phyloP scores from a whole-genome alignment of 2,113 vertebrate genomes.

The Gobio gobio region DNA sequence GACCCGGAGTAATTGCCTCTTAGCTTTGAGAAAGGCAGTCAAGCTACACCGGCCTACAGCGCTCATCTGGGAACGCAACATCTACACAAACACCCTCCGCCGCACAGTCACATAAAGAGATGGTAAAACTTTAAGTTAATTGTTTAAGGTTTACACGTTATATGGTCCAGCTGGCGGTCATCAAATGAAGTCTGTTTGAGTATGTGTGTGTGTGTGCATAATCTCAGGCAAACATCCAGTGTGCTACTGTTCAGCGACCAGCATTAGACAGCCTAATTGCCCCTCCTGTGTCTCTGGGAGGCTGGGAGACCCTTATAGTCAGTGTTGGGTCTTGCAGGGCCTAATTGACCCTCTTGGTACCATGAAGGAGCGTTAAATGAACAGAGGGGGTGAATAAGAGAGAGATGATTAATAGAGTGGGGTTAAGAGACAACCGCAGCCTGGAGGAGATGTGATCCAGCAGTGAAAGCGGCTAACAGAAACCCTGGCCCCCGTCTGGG shows the following conservation, averaged over 20 bases:
- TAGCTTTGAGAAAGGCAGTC: conserved; percentile 29
- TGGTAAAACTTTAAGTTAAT: conserved; percentile 12
- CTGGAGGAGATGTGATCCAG: conserved; percentile 57
- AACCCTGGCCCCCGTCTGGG: conserved; percentile 3
- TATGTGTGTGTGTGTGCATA: conserved; percentile 36
- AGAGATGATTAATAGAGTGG: conserved; percentile 89
- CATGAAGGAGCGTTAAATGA: conserved; percentile 87
- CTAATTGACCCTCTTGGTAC: conserved; percentile 96
- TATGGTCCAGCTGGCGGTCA: conserved; percentile 77
- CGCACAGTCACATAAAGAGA: conserved; percentile 7
- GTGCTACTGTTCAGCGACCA: conserved; percentile 46
- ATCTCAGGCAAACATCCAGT: conserved; percentile 35
- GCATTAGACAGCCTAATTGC: conserved; percentile 63
- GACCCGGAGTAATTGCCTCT: conserved; percentile 35
- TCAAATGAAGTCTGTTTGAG: conserved; percentile 65
- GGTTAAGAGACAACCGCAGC: conserved; percentile 78
- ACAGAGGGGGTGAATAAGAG: conserved; percentile 87
- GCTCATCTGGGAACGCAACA: conserved; percentile 25
- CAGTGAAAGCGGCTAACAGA: conserved; percentile 19
- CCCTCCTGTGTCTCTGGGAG: conserved; percentile 71
- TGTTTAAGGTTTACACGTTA: conserved; percentile 40
- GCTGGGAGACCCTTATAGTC: conserved; percentile 50
- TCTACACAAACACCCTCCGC: conserved; percentile 30
- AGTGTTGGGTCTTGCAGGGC: conserved; percentile 85
- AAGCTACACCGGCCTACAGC: conserved; percentile 18